These are phyloP conservation scores for Plemyria rubiginata DNA, from an alignment of 2,888 invertebrate species.

Conservation along the genomic window DNA sequence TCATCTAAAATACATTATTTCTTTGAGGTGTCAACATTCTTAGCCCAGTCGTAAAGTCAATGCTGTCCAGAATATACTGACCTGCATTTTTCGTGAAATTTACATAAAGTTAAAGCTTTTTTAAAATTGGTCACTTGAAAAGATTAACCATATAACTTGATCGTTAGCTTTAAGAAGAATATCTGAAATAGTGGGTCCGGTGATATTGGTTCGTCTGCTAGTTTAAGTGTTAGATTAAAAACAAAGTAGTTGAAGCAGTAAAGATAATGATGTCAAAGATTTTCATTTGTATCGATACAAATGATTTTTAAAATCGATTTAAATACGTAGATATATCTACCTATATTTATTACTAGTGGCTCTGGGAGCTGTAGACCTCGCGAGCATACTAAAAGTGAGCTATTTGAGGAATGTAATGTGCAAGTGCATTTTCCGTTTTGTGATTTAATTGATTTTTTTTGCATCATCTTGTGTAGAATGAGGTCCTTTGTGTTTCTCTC, in stretches of 20 bases:
- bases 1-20: slow-evolving; percentile 46
- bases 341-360: too few species aligned
- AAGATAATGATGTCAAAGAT: slow-evolving; percentile 35
- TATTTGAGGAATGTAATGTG: too few species aligned
- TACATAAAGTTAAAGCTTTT: slow-evolving; percentile 7
- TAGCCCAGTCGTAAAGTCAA: slow-evolving; percentile 48
- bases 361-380: too few species aligned
- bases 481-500: too few species aligned
- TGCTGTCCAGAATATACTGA: slow-evolving; percentile 19
- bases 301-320: slow-evolving; percentile 10
- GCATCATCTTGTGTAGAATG: too few species aligned
- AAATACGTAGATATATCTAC: too few species aligned
- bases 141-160: slow-evolving; percentile 21
- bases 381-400: too few species aligned
- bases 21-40: slow-evolving; percentile 48
- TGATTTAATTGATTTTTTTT: too few species aligned
- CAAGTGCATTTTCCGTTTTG: too few species aligned
- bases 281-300: slow-evolving; percentile 7
- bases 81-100: background rate
- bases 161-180: slow-evolving; percentile 1
- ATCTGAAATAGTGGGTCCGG: slow-evolving; percentile 16
- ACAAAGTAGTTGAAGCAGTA: slow-evolving; percentile 46
- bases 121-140: slow-evolving; percentile 24
- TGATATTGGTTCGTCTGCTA: slow-evolving; percentile 33
- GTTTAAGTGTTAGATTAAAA: slow-evolving; percentile 47